phyloP scores from a whole-genome alignment of 2,888 invertebrate genomes.

The Mallateleia sp. region DNA sequence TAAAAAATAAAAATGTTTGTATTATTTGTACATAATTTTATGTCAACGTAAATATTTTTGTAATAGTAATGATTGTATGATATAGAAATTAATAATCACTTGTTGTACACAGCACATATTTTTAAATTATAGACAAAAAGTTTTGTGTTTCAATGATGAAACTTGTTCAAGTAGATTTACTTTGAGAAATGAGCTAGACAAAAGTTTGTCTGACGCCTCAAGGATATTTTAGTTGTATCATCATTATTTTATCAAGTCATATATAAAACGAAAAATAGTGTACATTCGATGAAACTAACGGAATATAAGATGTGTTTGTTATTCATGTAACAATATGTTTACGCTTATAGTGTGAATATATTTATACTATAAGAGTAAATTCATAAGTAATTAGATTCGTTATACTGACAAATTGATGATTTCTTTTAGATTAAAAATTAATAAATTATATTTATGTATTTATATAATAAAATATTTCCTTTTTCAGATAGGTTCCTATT shows the following conservation, averaged over 20 bases:
- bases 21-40: too few relatives aligned
- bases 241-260: constrained; percentile 25
- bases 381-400: too few relatives aligned
- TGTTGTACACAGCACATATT: not conserved
- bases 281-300: not conserved
- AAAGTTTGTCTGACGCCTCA: constrained; percentile 39
- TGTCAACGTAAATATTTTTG: not conserved
- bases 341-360: too few relatives aligned
- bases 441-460: too few relatives aligned
- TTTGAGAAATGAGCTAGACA: constrained; percentile 50
- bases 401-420: too few relatives aligned
- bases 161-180: constrained; percentile 46
- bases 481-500: too few relatives aligned
- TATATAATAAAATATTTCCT: too few relatives aligned
- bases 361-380: too few relatives aligned
- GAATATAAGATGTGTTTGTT: too few relatives aligned
- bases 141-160: constrained; percentile 31
- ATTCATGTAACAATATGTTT: too few relatives aligned
- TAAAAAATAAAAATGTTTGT: too few relatives aligned
- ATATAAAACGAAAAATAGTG: not conserved
- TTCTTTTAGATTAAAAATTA: too few relatives aligned
- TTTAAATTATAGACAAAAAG: constrained; percentile 4
- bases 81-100: not conserved
- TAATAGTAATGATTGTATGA: not conserved
- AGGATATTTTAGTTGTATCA: constrained; percentile 25